These are phyloP conservation scores for Hyla sarda DNA, from an alignment of 2,113 vertebrate genomes.

Conservation along the genomic window DNA sequence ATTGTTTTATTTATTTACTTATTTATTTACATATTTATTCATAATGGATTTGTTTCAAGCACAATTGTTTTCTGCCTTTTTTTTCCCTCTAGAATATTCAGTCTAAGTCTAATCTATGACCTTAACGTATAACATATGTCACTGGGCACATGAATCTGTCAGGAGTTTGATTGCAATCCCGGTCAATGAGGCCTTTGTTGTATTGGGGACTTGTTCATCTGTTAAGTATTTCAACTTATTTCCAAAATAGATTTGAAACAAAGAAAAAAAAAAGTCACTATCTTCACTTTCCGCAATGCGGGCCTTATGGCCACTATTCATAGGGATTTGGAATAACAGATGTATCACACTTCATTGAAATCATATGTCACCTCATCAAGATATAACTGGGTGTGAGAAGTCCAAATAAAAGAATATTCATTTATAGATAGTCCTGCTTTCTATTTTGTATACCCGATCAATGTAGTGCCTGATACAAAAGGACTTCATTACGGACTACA, in stretches of 20 bases:
- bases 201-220: constrained; percentile 39
- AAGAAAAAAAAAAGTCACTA: constrained; percentile 41
- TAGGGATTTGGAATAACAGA: constrained; percentile 46
- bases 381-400: constrained; percentile 38
- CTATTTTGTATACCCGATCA: not conserved
- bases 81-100: not conserved
- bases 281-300: constrained; percentile 2
- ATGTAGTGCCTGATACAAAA: not conserved
- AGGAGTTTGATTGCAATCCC: constrained; percentile 40
- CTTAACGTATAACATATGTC: constrained; percentile 47
- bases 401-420: constrained; percentile 30
- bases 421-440: constrained; percentile 6
- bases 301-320: constrained; percentile 19
- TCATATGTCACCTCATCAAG: constrained; percentile 47
- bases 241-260: constrained; percentile 51
- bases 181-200: constrained; percentile 48
- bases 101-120: constrained; percentile 26
- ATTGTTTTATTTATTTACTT: no score
- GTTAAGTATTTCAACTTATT: constrained; percentile 50
- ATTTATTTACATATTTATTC: no score
- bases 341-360: constrained; percentile 46
- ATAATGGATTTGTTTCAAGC: not conserved
- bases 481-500: not conserved
- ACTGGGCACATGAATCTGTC: constrained; percentile 47
- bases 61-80: not conserved